Evolutionary conservation across 2,113 vertebrate species (phyloP).

Genomic region (Gadus chalcogrammus): DNA sequence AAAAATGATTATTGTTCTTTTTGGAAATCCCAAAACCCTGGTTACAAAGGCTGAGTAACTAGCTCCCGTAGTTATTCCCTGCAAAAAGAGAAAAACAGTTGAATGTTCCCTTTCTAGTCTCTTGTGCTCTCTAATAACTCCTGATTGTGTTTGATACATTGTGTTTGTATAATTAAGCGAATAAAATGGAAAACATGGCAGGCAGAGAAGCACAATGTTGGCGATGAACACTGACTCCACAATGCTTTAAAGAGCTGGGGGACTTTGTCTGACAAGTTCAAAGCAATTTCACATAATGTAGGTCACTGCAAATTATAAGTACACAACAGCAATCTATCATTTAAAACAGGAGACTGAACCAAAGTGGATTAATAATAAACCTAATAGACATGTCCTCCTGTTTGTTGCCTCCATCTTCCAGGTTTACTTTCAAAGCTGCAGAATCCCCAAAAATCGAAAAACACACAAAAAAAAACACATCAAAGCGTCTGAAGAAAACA

Average conservation of each 20-base stretch:
- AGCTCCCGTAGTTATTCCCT: neutral
- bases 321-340: slow-evolving; percentile 47
- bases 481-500: slow-evolving; percentile 38
- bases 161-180: slow-evolving; percentile 55
- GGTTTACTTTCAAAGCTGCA: slow-evolving; percentile 41
- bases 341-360: slow-evolving; percentile 34
- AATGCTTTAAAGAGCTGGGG: slow-evolving; percentile 28
- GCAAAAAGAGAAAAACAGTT: slow-evolving; percentile 32
- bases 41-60: neutral
- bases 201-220: slow-evolving; percentile 24
- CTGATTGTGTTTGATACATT: slow-evolving; percentile 49
- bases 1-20: no score
- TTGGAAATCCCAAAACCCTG: neutral
- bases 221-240: slow-evolving; percentile 29
- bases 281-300: slow-evolving; percentile 62
- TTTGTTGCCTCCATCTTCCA: slow-evolving; percentile 29
- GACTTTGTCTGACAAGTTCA: slow-evolving; percentile 65
- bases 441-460: slow-evolving; percentile 31
- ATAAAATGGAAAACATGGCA: slow-evolving; percentile 35
- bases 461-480: slow-evolving; percentile 13
- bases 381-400: slow-evolving; percentile 10
- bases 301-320: slow-evolving; percentile 58
- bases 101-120: slow-evolving; percentile 30
- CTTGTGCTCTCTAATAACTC: slow-evolving; percentile 38
- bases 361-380: slow-evolving; percentile 8